Conservation (phyloP, 2,113 vertebrate species). For the Herpetotheres cachinnans region DNA sequence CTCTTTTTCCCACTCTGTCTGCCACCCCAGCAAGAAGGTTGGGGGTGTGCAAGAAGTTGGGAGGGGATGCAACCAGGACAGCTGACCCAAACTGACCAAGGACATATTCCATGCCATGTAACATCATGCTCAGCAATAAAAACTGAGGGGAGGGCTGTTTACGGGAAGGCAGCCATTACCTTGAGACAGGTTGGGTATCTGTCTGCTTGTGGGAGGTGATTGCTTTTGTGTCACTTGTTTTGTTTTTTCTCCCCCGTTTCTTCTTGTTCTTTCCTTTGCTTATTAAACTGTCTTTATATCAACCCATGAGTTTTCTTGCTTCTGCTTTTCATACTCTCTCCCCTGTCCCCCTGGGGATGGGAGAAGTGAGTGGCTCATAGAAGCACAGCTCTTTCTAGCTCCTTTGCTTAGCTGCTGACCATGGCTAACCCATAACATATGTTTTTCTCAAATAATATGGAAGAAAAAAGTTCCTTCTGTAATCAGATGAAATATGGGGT, state of each 20-base stretch:
- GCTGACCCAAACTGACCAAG: neutral
- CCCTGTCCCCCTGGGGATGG: neutral
- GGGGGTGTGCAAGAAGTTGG: neutral
- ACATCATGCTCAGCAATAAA: neutral
- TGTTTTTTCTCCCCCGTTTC: fast-evolving
- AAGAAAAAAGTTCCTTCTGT: neutral
- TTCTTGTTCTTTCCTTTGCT: neutral
- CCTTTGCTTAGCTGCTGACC: neutral
- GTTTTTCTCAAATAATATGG: neutral
- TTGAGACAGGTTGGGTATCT: no score
- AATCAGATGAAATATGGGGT: neutral
- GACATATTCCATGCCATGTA: neutral
- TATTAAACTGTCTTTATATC: neutral
- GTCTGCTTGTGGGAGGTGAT: neutral
- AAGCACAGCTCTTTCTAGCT: neutral
- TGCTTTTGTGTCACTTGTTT: neutral
- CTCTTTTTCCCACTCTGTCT: neutral
- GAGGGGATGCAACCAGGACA: neutral
- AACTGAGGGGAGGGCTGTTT: neutral
- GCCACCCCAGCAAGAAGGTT: neutral
- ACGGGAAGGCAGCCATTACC: no score
- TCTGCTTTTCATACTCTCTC: neutral
- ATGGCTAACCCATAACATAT: neutral
- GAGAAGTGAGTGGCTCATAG: neutral
- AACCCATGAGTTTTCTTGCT: neutral